Percentiles rank a stretch among this genome's conserved stretches.
These are phyloP conservation scores for Ormyrus rosae DNA, from an alignment of 2,888 invertebrate species.

Conservation along the genomic window DNA sequence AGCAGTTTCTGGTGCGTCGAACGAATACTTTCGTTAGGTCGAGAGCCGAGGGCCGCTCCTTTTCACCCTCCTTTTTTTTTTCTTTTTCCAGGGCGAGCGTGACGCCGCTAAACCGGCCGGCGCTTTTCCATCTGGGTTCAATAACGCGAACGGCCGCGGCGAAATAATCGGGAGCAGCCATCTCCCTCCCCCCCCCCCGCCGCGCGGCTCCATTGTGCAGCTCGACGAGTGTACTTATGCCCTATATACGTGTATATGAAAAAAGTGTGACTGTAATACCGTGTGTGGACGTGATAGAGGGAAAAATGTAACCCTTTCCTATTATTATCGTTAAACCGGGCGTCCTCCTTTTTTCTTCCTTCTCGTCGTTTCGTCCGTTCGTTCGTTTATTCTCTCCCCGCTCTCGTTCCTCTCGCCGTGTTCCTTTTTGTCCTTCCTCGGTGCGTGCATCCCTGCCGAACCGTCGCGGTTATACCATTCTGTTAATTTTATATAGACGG, in stretches of 20 bases:
- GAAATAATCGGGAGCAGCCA: slow-evolving; percentile 23
- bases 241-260: neutral
- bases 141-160: neutral
- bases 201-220: neutral
- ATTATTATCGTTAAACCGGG: slow-evolving; percentile 20
- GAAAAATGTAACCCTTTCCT: slow-evolving; percentile 4
- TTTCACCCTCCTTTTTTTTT: no score
- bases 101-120: neutral
- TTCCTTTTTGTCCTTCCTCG: neutral
- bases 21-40: slow-evolving; percentile 12
- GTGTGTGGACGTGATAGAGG: slow-evolving; percentile 1
- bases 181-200: neutral
- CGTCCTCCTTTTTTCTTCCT: neutral
- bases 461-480: neutral
- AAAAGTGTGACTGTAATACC: slow-evolving; percentile 1
- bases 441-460: slow-evolving; percentile 1
- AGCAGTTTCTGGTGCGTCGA: slow-evolving; percentile 49
- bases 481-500: neutral
- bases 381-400: neutral
- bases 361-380: neutral
- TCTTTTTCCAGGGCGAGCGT: no score
- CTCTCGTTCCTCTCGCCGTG: neutral
- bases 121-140: neutral
- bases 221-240: slow-evolving; percentile 3
- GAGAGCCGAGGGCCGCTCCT: neutral